Base-by-base conservation (phyloP, 1,140 invertebrate genomes). In the Drosophila hydei region DNA sequence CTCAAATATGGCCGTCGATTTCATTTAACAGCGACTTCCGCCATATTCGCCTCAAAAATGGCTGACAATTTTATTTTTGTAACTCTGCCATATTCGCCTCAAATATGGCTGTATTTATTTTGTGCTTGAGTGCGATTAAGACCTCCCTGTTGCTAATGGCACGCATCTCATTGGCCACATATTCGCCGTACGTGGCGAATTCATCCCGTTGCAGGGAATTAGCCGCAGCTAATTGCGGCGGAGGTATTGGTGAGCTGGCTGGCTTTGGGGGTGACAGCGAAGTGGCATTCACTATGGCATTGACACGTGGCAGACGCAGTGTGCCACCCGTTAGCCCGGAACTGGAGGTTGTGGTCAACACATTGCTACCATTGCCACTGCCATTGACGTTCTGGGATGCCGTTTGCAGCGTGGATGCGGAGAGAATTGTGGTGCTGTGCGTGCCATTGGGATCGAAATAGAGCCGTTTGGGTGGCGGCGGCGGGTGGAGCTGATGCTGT, bases 41-140 rank as follows among this genome's bases (percentile, higher is more conserved):
- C 6, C 5, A 30, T 8, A n/a, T 30, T 30, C 27, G 6, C 27
- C 27, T 30, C 27, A 30, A 30, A 30, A 8, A 30, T 30, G 27
- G 27, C 7, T 30, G 27, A 8, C 0, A 48, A 30, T 42, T 71
- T 79, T 70, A 91, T 69, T 91, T 91, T 23, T 89, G 90, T 30
- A 91, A 30, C 38, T 91, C 89, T 12, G 89, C 76, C 90, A 91
- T 91, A 70, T 81, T 91, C 16, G 90, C 90, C 52, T 91, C 90
- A 40, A 90, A 91, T 3, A 91, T 90, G n/a, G 89, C 90, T 9
- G 89, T 91, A 47, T 91, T 91, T n/a, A 91, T 91, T 58, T 91
- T 91, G 65, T 91, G 90, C 59, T 91, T 91, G 1, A 91, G 65
- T 4, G 81, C 69, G n/a, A 90, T 72, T n/a, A 91, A 67, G 30